phyloP scores from a whole-genome alignment of 2,113 vertebrate genomes.

The Varanus komodoensis region DNA sequence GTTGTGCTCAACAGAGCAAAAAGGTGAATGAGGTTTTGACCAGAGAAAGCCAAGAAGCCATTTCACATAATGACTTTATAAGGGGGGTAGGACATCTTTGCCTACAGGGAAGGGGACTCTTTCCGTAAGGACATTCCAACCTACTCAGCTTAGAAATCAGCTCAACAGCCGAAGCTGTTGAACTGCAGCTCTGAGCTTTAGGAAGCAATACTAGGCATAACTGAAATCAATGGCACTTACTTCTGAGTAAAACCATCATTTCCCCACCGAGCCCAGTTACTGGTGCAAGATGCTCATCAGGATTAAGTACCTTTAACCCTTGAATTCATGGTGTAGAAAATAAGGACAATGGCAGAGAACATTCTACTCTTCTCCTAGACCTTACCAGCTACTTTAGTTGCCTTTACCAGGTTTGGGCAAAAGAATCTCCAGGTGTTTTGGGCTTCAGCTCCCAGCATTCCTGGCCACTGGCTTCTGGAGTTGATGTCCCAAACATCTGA shows the following conservation, averaged over 20 bases:
- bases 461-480: too few relatives aligned
- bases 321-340: neutral
- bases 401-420: neutral
- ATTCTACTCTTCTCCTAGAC: neutral
- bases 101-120: slow-evolving; percentile 53
- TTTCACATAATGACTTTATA: slow-evolving; percentile 49
- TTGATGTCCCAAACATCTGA: too few relatives aligned
- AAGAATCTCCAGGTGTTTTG: too few relatives aligned
- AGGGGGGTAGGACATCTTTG: slow-evolving; percentile 36
- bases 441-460: too few relatives aligned
- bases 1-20: slow-evolving; percentile 71
- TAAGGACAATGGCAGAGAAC: neutral
- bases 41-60: slow-evolving; percentile 63
- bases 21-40: slow-evolving; percentile 60
- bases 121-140: slow-evolving; percentile 56
- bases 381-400: neutral
- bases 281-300: neutral
- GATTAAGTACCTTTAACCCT: neutral
- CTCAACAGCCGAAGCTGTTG: slow-evolving; percentile 56
- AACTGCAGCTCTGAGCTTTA: slow-evolving; percentile 59
- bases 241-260: neutral
- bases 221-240: neutral
- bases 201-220: neutral
- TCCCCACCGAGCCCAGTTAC: neutral
- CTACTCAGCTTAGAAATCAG: slow-evolving; percentile 39